A percentile compares a stretch with the other conserved stretches of the same genome.
Conservation (phyloP, 2,888 invertebrate genomes). For the Campoplex capitator region DNA sequence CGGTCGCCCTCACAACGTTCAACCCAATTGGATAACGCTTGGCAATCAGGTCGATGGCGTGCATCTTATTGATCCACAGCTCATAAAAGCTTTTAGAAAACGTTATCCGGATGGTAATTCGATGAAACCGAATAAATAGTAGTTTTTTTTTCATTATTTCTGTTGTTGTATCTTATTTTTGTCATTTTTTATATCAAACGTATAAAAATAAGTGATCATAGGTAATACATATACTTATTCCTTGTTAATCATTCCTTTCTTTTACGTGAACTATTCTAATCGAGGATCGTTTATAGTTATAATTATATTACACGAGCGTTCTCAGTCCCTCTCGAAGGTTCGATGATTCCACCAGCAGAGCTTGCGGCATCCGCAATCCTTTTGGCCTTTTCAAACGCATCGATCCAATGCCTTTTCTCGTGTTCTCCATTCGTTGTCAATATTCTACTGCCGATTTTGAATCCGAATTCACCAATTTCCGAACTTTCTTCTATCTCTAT, state of each 20-base stretch:
- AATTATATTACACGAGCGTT: slow-evolving; percentile 62
- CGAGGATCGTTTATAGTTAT: neutral
- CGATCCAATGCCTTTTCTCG: slow-evolving; percentile 81
- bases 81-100: slow-evolving; percentile 95
- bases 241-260: neutral
- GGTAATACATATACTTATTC: neutral
- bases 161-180: slow-evolving; percentile 19
- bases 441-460: slow-evolving; percentile 77
- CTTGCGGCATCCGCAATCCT: slow-evolving; percentile 43
- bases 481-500: slow-evolving; percentile 71
- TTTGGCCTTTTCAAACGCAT: slow-evolving; percentile 76
- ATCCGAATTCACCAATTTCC: slow-evolving; percentile 70
- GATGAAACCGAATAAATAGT: slow-evolving; percentile 85
- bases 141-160: slow-evolving; percentile 35
- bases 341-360: slow-evolving; percentile 2
- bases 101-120: slow-evolving; percentile 96
- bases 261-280: neutral
- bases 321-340: slow-evolving; percentile 49
- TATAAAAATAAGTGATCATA: slow-evolving; percentile 43
- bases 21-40: slow-evolving; percentile 99
- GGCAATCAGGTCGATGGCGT: slow-evolving; percentile 99
- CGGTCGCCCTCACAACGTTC: slow-evolving; percentile 98
- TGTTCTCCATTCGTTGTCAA: slow-evolving; percentile 79
- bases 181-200: slow-evolving; percentile 26
- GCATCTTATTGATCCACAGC: slow-evolving; percentile 95